Evolutionary conservation across 2,888 invertebrate species (phyloP), one percentile per base, ranked within the genome.

Genomic region (Schrankia costaestrigalis): DNA sequence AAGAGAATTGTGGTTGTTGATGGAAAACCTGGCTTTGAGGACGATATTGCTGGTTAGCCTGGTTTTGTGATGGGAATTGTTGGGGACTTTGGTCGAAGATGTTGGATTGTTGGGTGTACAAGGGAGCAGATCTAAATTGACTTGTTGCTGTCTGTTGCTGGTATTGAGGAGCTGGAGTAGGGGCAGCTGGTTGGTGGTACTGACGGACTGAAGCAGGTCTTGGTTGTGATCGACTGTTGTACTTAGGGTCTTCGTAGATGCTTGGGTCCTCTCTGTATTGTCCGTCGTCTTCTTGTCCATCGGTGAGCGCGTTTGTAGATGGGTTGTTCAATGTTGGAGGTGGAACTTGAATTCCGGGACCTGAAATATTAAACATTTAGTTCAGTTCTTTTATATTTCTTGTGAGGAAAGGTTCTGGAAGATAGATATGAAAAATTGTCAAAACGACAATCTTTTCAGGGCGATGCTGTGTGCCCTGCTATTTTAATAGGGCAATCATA

Each of bases 251-350:
- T 72, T 94, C 93, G 80, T 95, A 95, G 41, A 94, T 90, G 41
- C 90, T 90, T 0, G 95, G 95, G 71, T 95, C 95, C 68, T 95
- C 95, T 26, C 94, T 89, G 77, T 95, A 95, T 62, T 95, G 95
- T 0, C 95, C 95, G 64, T 95, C 95, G 63, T 95, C 95, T 62
- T 94, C 91, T 64, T 93, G 92, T 43, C 91, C 90, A 22, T 91
- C 91, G 4, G 88, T 89, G 17, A 89, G 67, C 0, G 88, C 83
- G 63, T 90, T 90, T 19, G 81, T 71, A 0, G 83, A 70, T 0
- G 83, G 80, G 42, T 89, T 89, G 66, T 89, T 90, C 11, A 93
- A 63, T 0, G 94, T 93, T 3, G 95, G 94, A n/a, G 95, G 95
- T 0, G 95, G 93, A 1, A 95, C 95, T 78, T 93, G 94, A 63